Percentiles rank a stretch among this genome's conserved stretches.
phyloP scores from a whole-genome alignment of 2,797 vertebrate species.

The Borostomias antarcticus region DNA sequence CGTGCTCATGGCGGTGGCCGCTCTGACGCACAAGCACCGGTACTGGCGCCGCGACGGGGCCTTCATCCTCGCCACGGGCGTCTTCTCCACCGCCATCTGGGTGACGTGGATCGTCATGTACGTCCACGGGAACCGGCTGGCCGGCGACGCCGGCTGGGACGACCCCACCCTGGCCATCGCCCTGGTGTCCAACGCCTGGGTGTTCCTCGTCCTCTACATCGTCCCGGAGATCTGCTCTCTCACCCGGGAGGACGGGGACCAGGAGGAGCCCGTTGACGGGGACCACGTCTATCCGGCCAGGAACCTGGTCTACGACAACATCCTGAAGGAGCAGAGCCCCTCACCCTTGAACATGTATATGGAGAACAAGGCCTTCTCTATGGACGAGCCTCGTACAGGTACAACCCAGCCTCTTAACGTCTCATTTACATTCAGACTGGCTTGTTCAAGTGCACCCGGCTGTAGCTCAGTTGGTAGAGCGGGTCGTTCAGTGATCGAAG shows the following conservation, averaged over 20 bases:
- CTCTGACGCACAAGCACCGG: slow-evolving; percentile 77
- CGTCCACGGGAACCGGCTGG: slow-evolving; percentile 76
- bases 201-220: slow-evolving; percentile 84
- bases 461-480: too few relatives aligned
- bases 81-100: slow-evolving; percentile 84
- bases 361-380: slow-evolving; percentile 90
- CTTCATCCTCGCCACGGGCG: slow-evolving; percentile 82
- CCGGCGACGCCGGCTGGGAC: slow-evolving; percentile 76
- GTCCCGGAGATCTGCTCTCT: slow-evolving; percentile 88
- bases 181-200: slow-evolving; percentile 82
- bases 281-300: slow-evolving; percentile 81
- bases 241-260: slow-evolving; percentile 69
- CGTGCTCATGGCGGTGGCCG: slow-evolving; percentile 70
- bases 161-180: slow-evolving; percentile 89
- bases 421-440: background rate
- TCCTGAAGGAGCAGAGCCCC: slow-evolving; percentile 77
- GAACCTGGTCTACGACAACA: slow-evolving; percentile 84
- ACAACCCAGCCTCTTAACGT: too few relatives aligned
- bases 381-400: slow-evolving; percentile 86
- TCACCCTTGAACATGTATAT: slow-evolving; percentile 80
- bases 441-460: background rate
- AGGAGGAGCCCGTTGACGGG: slow-evolving; percentile 67
- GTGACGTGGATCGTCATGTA: slow-evolving; percentile 88
- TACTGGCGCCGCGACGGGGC: slow-evolving; percentile 79
- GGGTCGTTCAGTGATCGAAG: too few relatives aligned